phyloP scores from a whole-genome alignment of 2,113 vertebrate species.

The Hydrochoerus hydrochaeris region DNA sequence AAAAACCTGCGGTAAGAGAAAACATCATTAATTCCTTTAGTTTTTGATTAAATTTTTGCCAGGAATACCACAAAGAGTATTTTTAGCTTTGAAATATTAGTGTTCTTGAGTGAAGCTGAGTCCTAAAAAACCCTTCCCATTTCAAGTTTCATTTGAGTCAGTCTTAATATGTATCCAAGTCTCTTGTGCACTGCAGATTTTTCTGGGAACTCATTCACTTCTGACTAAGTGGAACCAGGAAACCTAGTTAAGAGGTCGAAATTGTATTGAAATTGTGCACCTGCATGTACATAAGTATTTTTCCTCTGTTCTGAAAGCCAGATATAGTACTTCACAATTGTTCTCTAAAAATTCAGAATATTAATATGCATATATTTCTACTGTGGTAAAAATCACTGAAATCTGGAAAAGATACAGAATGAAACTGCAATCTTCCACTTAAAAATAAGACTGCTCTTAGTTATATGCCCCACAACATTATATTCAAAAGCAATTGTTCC shows the following conservation, averaged over 20 bases:
- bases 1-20: slow-evolving; percentile 51
- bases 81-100: slow-evolving; percentile 60
- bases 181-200: background rate
- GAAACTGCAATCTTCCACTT: slow-evolving; percentile 7
- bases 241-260: background rate
- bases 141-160: slow-evolving; percentile 51
- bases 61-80: slow-evolving; percentile 51
- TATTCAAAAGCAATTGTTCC: background rate
- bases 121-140: slow-evolving; percentile 33
- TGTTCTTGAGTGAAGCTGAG: slow-evolving; percentile 49
- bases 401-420: background rate
- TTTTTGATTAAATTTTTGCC: slow-evolving; percentile 65
- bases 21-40: slow-evolving; percentile 61
- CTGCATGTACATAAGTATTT: background rate
- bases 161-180: slow-evolving; percentile 3
- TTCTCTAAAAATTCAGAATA: slow-evolving; percentile 25
- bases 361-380: background rate
- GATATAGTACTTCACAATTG: background rate
- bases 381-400: background rate
- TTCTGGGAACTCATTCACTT: background rate
- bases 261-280: slow-evolving; percentile 1
- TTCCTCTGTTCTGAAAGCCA: slow-evolving; percentile 41
- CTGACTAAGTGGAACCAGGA: slow-evolving; percentile 27
- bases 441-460: background rate
- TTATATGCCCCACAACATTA: background rate